Evolutionary conservation across 2,113 vertebrate genomes (phyloP), one percentile per base, ranked within the genome.

Genomic region (Cariama cristata): DNA sequence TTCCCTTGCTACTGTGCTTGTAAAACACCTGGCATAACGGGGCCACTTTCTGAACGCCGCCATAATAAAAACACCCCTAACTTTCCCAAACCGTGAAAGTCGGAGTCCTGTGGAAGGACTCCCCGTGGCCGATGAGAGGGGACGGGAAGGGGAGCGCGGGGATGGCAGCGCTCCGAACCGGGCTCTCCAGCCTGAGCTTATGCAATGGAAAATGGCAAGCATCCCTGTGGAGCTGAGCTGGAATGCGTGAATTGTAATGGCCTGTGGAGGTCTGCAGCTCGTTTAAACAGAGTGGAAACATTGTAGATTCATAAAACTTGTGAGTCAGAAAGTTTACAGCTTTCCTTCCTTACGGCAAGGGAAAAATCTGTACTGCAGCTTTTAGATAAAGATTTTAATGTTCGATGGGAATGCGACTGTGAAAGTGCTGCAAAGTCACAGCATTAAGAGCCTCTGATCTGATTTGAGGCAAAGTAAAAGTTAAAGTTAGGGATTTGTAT

Each of bases 181-280:
- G 69, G 68, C 84, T 92, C 47, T 86, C 81, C 80, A 63, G 87
- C 74, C n/a, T 67, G 45, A 59, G 79, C 68, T 79, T 74, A 32
- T 94, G 91, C 95, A 63, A 97, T 95, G 91, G 95, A 95, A 96
- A 98, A 97, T 92, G 92, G 82, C 93, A 93, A 11, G 9, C n/a
- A 19, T 81, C 93, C 90, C 94, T 73, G 73, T 3, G 2, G 86
- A 93, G 86, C 42, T 0, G 95, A 33, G 89, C 82, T 79, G 95
- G 87, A 95, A 93, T 73, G 87, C 12, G 1, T 44, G 71, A 66
- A 73, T 72, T 77, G 93, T n/a, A 81, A 71, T 15, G 62, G 94
- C 74, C 86, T 87, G 71, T 50, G 88, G 76, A 92, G 91, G 44
- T 94, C 96, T 97, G 92, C 75, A 80, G 89, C 92, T 97, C 71